A percentile compares a stretch with the other conserved stretches of the same genome.
phyloP scores from a whole-genome alignment of 2,888 invertebrate genomes.

The Holacanthella duospinosa region DNA sequence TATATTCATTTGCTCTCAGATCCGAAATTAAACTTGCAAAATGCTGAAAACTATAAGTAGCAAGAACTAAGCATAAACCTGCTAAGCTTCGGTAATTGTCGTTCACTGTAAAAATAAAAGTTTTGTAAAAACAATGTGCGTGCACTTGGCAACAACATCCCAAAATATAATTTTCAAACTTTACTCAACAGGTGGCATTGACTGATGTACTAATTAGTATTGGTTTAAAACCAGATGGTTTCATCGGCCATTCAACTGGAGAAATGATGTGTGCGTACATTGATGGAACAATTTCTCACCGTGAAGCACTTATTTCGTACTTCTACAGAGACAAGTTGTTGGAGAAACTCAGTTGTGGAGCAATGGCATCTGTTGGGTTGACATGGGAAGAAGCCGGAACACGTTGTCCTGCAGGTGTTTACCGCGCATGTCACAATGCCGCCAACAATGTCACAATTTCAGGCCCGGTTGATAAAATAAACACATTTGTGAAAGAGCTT shows the following conservation, averaged over 20 bases:
- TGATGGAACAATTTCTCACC: slow-evolving; percentile 84
- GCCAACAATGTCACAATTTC: slow-evolving; percentile 87
- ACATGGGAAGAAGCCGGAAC: slow-evolving; percentile 52
- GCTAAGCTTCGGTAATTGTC: too few relatives aligned
- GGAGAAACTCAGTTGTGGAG: slow-evolving; percentile 28
- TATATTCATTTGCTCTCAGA: too few relatives aligned
- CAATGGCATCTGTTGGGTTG: slow-evolving; percentile 46
- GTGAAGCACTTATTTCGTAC: slow-evolving; percentile 85
- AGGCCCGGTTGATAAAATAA: slow-evolving; percentile 62
- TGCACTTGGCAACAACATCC: too few relatives aligned
- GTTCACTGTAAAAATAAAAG: too few relatives aligned
- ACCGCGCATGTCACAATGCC: slow-evolving; percentile 89
- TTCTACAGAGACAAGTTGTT: slow-evolving; percentile 45
- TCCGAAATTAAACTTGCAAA: too few relatives aligned
- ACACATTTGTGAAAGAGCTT: slow-evolving; percentile 57
- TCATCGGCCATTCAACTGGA: slow-evolving; percentile 90
- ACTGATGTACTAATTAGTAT: slow-evolving; percentile 68
- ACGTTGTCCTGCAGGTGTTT: slow-evolving; percentile 64
- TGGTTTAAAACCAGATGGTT: slow-evolving; percentile 78
- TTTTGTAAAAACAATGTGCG: too few relatives aligned
- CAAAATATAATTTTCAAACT: too few relatives aligned
- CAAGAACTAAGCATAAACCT: too few relatives aligned
- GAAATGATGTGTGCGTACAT: slow-evolving; percentile 92
- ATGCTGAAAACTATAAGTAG: too few relatives aligned
- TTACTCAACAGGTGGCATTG: slow-evolving; percentile 73